These are phyloP conservation scores for Therioaphis trifolii DNA, from an alignment of 2,888 invertebrate species.

Conservation along the genomic window DNA sequence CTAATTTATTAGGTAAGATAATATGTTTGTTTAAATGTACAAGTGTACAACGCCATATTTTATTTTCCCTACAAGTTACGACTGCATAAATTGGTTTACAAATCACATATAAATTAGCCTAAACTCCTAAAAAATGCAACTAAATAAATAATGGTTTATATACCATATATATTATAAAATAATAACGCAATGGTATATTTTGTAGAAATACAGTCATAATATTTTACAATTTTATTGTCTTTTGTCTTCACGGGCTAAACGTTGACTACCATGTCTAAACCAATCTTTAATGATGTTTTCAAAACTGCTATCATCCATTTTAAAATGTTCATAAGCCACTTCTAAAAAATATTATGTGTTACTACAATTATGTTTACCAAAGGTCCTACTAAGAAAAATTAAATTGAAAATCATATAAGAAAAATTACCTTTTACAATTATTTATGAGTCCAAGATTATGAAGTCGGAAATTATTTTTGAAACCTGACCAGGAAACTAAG, in stretches of 20 bases:
- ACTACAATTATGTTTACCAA: background rate
- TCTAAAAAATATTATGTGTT: background rate
- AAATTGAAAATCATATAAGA: background rate
- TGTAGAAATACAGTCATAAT: background rate
- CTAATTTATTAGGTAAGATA: too few species aligned
- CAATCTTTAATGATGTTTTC: background rate
- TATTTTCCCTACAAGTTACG: background rate
- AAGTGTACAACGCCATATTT: background rate
- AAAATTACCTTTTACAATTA: background rate
- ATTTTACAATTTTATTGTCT: background rate
- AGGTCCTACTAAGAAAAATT: background rate
- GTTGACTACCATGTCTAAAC: background rate
- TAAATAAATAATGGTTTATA: too few species aligned
- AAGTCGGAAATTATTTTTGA: constrained; percentile 9
- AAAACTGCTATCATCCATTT: background rate
- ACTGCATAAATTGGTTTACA: background rate
- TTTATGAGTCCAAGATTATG: background rate
- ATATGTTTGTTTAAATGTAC: background rate
- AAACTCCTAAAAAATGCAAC: background rate
- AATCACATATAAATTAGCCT: background rate
- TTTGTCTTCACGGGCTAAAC: background rate
- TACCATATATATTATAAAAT: background rate
- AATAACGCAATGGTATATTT: background rate
- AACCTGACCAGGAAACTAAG: background rate
- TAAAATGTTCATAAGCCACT: background rate